Conservation (phyloP, 2,888 invertebrate genomes). For the Laspeyria flexula region DNA sequence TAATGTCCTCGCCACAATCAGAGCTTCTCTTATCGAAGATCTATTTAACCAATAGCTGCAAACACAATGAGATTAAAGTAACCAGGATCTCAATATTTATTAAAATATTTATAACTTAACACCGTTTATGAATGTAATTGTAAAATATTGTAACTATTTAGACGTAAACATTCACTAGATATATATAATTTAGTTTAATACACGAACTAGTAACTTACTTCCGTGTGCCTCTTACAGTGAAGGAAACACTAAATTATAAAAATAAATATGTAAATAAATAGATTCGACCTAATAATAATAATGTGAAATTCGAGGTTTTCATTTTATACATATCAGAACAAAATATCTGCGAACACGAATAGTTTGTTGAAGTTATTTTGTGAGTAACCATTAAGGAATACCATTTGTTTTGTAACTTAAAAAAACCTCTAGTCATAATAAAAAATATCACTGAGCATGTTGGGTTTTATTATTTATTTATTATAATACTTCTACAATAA, state of each 20-base stretch:
- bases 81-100: conserved; percentile 82
- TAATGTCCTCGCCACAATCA: no score
- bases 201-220: conserved; percentile 64
- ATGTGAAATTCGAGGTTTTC: conserved; percentile 72
- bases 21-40: no score
- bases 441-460: conserved; percentile 79
- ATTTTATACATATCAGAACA: conserved; percentile 82
- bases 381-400: conserved; percentile 63
- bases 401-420: conserved; percentile 87
- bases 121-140: conserved; percentile 56
- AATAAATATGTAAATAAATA: conserved; percentile 57
- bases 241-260: conserved; percentile 55
- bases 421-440: conserved; percentile 90
- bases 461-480: conserved; percentile 55
- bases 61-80: conserved; percentile 78
- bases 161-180: conserved; percentile 51
- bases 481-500: background rate
- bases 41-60: no score
- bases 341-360: conserved; percentile 66
- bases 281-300: conserved; percentile 49
- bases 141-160: conserved; percentile 68
- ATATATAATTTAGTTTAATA: conserved; percentile 53
- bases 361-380: conserved; percentile 74
- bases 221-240: conserved; percentile 76
- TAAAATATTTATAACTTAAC: conserved; percentile 70